Evolutionary conservation across 2,888 invertebrate species (phyloP), one percentile per base, ranked within the genome.

Genomic region (Sicus ferrugineus): DNA sequence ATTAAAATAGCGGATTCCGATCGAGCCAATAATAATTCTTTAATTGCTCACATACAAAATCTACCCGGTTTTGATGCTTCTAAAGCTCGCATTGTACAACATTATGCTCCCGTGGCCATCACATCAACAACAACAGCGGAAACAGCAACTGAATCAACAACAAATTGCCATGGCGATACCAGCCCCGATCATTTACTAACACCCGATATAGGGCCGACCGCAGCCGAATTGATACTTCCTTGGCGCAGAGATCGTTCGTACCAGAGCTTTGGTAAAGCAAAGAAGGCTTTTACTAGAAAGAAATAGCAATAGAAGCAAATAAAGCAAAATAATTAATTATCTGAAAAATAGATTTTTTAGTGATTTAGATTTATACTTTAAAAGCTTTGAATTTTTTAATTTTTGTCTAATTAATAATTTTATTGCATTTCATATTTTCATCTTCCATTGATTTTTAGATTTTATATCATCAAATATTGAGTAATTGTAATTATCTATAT

Each of bases 221-320:
- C 91, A 80, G 91, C 92, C 84, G 94, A 94, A 88, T 89, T 91
- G 85, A 91, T 91, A 78, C 89, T 94, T 85, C 95, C 95, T 82
- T 95, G 95, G 95, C 90, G 93, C 86, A 88, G 91, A 84, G 92
- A 92, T 86, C 89, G 89, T 86, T 90, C 89, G 87, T 90, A 89
- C 86, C 89, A 89, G 85, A 89, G 89, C 86, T 89, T 90, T 87
- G 91, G 91, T 91, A 91, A 77, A 73, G 48, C 50, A 63, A 70
- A 74, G 58, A 66, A 68, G 70, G 69, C 46, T 42, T 19, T n/a
- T n/a, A n/a, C n/a, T n/a, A n/a, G n/a, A n/a, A n/a, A n/a, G n/a
- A n/a, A n/a, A n/a, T n/a, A 46, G 26, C 68, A 26, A 9, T 65
- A 68, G 42, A 73, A 72, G 58, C 38, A 42, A 42, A n/a, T 67